These are phyloP conservation scores for Carassius auratus DNA, from an alignment of 2,113 vertebrate species.

Conservation along the genomic window DNA sequence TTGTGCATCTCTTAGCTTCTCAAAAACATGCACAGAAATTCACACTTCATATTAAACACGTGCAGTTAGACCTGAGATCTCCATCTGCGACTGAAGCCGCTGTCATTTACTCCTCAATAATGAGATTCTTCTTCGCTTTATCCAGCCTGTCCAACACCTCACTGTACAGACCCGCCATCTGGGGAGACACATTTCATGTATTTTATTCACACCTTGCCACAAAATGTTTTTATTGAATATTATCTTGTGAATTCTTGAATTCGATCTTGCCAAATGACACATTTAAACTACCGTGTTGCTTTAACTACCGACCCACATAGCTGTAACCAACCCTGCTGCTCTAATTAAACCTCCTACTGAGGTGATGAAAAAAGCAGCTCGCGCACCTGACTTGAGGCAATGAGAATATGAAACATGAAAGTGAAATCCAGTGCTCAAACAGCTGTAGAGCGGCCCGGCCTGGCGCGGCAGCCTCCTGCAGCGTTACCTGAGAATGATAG, in stretches of 20 bases:
- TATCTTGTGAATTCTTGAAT: not conserved
- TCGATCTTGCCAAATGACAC: not conserved
- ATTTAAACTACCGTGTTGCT: not conserved
- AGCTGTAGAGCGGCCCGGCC: not conserved
- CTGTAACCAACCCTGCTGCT: not conserved
- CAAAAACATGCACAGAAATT: constrained; percentile 24
- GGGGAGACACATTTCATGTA: constrained; percentile 50
- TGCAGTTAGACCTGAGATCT: constrained; percentile 22
- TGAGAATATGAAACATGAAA: not conserved
- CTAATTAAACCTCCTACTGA: not conserved
- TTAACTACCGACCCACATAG: not conserved
- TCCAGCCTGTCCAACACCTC: constrained; percentile 82
- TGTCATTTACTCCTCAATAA: constrained; percentile 71
- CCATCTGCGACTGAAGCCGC: not conserved
- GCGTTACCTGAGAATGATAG: constrained; percentile 84
- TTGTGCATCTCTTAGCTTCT: constrained; percentile 3
- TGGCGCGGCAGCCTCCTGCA: not conserved
- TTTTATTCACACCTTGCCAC: constrained; percentile 17
- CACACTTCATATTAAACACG: constrained; percentile 35
- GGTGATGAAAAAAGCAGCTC: not conserved
- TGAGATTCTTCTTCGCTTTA: constrained; percentile 71
- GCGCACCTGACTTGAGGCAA: not conserved
- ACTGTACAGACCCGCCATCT: constrained; percentile 83
- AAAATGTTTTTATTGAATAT: constrained; percentile 10
- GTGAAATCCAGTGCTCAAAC: not conserved